Evolutionary conservation across 2,888 invertebrate species (phyloP).

Genomic region (Drosophila testacea): DNA sequence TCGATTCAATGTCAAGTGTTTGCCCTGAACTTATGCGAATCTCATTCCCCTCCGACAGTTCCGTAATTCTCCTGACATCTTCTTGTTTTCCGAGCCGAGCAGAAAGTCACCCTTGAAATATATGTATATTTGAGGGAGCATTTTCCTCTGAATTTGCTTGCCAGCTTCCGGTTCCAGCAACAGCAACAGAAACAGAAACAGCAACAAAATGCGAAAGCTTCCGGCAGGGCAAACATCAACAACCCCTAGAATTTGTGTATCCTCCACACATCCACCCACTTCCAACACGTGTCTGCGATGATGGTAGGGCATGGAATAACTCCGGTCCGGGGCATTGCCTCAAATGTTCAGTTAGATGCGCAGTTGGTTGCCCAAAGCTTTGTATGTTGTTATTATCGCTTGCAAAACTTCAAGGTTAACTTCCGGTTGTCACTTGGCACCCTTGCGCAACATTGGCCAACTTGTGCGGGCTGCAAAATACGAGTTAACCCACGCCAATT

Average conservation of each 20-base stretch:
- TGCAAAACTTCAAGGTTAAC: conserved; percentile 75
- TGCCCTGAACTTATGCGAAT: conserved; percentile 56
- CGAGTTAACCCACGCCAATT: conserved; percentile 12
- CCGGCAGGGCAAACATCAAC: conserved; percentile 32
- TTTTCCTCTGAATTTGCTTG: conserved; percentile 41
- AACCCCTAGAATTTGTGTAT: conserved; percentile 14
- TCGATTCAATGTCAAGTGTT: conserved; percentile 78
- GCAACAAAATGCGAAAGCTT: conserved; percentile 51
- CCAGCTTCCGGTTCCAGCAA: conserved; percentile 58
- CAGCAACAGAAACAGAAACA: too few species aligned
- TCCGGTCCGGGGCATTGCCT: conserved; percentile 35
- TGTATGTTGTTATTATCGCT: conserved; percentile 32
- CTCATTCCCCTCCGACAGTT: not conserved
- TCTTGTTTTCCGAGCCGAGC: conserved; percentile 3
- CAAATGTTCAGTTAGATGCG: conserved; percentile 56
- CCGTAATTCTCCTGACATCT: conserved; percentile 7
- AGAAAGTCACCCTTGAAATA: conserved; percentile 56
- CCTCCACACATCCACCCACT: conserved; percentile 34
- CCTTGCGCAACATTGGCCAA: conserved; percentile 53
- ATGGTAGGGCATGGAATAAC: conserved; percentile 66
- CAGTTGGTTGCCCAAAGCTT: conserved; percentile 60
- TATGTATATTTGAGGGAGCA: conserved; percentile 13
- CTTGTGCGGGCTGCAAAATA: conserved; percentile 56
- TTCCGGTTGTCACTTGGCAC: conserved; percentile 50
- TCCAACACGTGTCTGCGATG: conserved; percentile 65